Conservation (phyloP, 2,797 vertebrate species). For the Halcyon badia region DNA sequence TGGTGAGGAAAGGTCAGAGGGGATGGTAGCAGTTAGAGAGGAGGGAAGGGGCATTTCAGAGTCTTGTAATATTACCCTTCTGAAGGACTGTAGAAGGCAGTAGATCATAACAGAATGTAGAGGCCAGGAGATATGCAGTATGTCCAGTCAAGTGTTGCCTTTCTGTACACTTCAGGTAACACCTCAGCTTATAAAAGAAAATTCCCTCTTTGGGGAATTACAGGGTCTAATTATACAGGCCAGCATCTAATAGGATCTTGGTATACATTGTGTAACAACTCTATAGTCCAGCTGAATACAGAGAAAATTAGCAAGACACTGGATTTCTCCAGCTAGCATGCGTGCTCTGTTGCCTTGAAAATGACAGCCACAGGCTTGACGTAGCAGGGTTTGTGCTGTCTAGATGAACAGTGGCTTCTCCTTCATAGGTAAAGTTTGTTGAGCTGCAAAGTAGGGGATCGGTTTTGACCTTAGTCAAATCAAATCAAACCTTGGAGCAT, state of each 20-base stretch:
- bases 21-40: not conserved
- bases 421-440: not conserved
- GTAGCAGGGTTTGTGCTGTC: not conserved
- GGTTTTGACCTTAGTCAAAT: not conserved
- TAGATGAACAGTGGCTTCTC: not conserved
- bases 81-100: not conserved
- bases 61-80: not conserved
- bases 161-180: not conserved
- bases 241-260: not conserved
- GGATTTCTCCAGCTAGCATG: not conserved
- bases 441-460: rapidly evolving
- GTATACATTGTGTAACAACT: not conserved
- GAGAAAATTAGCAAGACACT: not conserved
- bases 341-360: not conserved
- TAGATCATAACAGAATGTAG: not conserved
- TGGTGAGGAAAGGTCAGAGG: not conserved
- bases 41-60: not conserved
- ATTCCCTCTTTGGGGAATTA: not conserved
- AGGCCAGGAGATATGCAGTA: not conserved
- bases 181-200: not conserved
- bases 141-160: not conserved
- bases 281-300: not conserved
- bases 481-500: not conserved
- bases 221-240: not conserved
- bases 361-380: not conserved